Evolutionary conservation across 2,888 invertebrate genomes (phyloP).

Genomic region (Aphidoletes aphidimyza): DNA sequence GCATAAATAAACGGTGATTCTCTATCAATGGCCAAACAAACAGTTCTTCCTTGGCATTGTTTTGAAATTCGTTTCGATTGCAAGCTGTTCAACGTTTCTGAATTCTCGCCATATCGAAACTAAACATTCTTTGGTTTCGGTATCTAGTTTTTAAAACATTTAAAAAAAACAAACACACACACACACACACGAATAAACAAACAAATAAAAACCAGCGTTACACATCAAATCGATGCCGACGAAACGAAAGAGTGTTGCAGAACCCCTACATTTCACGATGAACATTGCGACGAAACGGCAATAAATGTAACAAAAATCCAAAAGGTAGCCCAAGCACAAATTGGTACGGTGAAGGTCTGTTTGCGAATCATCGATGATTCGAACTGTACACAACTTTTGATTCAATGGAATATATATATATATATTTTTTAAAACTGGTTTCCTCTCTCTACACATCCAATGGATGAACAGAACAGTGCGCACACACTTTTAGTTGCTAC

Average conservation of each 20-base stretch:
- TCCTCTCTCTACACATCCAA: neutral
- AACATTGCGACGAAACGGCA: neutral
- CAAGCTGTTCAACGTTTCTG: conserved; percentile 2
- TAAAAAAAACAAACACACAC: conserved; percentile 1
- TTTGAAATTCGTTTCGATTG: neutral
- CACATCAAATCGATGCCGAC: too few relatives aligned
- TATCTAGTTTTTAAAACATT: conserved; percentile 30
- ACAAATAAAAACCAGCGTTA: neutral
- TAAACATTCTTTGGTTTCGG: conserved; percentile 19
- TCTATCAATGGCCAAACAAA: neutral
- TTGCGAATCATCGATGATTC: conserved; percentile 38
- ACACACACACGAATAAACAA: neutral
- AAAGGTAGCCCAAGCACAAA: neutral
- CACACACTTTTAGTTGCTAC: neutral
- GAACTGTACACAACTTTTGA: conserved; percentile 36
- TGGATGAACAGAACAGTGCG: too few relatives aligned
- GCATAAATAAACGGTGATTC: neutral
- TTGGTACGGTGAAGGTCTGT: neutral
- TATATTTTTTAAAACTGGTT: neutral
- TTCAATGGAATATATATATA: conserved; percentile 21
- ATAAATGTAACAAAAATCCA: neutral
- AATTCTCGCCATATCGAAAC: conserved; percentile 19
- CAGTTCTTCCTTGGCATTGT: neutral
- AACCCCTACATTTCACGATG: neutral
- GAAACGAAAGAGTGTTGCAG: neutral